Conservation (phyloP, 2,113 vertebrate species). For the Nothobranchius kuhntae region DNA sequence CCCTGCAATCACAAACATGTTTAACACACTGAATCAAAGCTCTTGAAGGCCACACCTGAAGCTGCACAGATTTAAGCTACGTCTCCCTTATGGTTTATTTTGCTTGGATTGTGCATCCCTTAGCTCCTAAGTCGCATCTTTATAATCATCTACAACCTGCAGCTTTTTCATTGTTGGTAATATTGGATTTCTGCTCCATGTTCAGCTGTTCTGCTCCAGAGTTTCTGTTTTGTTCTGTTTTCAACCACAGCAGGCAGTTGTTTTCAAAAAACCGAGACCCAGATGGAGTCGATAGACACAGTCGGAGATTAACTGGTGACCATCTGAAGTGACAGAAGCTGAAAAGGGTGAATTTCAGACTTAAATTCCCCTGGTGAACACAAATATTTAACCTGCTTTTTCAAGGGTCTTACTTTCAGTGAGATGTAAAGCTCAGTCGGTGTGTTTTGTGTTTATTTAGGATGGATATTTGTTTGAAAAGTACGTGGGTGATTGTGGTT, state of each 20-base stretch:
- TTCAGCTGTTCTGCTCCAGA: too few relatives aligned
- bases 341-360: too few relatives aligned
- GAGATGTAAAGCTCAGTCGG: too few relatives aligned
- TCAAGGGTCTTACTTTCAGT: background rate
- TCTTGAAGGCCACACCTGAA: slow-evolving; percentile 2
- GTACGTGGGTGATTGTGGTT: too few relatives aligned
- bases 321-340: background rate
- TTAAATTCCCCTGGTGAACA: too few relatives aligned
- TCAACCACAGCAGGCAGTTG: background rate
- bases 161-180: background rate
- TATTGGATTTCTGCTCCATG: background rate
- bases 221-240: too few relatives aligned
- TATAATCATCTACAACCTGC: background rate
- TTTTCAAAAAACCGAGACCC: background rate
- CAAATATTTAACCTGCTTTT: too few relatives aligned
- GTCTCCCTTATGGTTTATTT: background rate
- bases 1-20: slow-evolving; percentile 16
- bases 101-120: background rate
- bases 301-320: background rate
- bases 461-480: too few relatives aligned
- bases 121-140: too few relatives aligned
- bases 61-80: background rate
- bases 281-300: background rate
- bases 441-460: too few relatives aligned
- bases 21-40: slow-evolving; percentile 19